A percentile compares a stretch with the other conserved stretches of the same genome.
phyloP scores from a whole-genome alignment of 2,113 vertebrate genomes.

The Pituophis catenifer region DNA sequence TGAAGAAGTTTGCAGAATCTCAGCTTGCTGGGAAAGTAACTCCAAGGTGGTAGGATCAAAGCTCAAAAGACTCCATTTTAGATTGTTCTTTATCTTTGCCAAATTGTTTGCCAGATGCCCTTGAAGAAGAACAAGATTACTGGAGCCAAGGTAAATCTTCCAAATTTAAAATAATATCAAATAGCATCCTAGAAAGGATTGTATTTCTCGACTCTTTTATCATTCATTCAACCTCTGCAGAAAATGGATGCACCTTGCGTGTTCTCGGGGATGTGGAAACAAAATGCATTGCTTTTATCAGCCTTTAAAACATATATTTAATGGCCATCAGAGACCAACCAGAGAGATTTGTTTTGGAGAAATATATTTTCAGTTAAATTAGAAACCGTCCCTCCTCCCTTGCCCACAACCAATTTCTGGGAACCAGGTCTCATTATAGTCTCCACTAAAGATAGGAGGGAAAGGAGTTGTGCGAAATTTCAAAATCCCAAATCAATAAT shows the following conservation, averaged over 20 bases:
- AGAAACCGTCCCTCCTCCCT: neutral
- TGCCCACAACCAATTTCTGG: neutral
- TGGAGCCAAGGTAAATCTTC: neutral
- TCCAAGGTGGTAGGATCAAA: neutral
- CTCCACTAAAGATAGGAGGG: neutral
- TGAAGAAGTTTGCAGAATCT: neutral
- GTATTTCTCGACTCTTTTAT: neutral
- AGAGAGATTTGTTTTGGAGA: neutral
- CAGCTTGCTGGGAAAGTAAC: neutral
- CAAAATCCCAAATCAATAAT: constrained; percentile 22
- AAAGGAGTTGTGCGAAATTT: neutral
- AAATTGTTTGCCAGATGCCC: neutral
- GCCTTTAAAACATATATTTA: constrained; percentile 17
- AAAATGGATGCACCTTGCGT: neutral
- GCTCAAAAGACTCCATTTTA: neutral
- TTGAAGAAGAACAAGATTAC: neutral
- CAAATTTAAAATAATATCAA: neutral
- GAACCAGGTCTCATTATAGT: constrained; percentile 4
- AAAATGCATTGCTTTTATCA: neutral
- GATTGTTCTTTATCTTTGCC: neutral
- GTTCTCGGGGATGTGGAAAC: neutral
- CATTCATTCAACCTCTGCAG: neutral
- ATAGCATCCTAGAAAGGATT: neutral
- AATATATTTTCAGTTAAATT: neutral
- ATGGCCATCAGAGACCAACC: neutral